phyloP scores from a whole-genome alignment of 1,140 invertebrate species.

The Sitophilus oryzae region DNA sequence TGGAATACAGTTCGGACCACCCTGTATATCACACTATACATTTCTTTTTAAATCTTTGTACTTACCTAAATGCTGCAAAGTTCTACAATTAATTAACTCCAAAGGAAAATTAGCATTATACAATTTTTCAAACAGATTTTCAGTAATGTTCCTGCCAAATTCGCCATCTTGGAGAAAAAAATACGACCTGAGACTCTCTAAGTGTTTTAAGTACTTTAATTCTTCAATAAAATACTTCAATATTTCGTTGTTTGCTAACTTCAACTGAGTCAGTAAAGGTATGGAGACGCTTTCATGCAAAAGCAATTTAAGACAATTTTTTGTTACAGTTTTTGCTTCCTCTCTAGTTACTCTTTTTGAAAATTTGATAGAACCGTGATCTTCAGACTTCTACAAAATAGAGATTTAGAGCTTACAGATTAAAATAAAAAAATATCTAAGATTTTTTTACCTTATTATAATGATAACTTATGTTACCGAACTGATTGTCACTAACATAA shows the following conservation, averaged over 20 bases:
- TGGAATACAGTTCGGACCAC: no score
- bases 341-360: constrained; percentile 24
- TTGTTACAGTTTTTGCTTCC: constrained; percentile 26
- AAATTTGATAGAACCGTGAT: constrained; percentile 6
- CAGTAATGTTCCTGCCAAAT: constrained; percentile 62
- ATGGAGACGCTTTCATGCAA: constrained; percentile 58
- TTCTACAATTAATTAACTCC: constrained; percentile 62
- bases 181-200: constrained; percentile 63
- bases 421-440: no score
- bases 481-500: constrained; percentile 25
- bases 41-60: no score
- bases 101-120: constrained; percentile 54
- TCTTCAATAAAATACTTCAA: constrained; percentile 63
- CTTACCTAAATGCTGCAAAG: constrained; percentile 51
- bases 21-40: no score
- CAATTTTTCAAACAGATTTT: constrained; percentile 58
- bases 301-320: constrained; percentile 42
- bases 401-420: neutral
- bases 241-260: constrained; percentile 63
- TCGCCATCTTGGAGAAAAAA: constrained; percentile 73
- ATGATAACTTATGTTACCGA: no score
- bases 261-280: constrained; percentile 60
- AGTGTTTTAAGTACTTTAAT: constrained; percentile 59
- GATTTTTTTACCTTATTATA: constrained; percentile 11
- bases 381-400: constrained; percentile 6